Evolutionary conservation across 2,113 vertebrate species (phyloP).

Genomic region (Oreochromis tanganicae): DNA sequence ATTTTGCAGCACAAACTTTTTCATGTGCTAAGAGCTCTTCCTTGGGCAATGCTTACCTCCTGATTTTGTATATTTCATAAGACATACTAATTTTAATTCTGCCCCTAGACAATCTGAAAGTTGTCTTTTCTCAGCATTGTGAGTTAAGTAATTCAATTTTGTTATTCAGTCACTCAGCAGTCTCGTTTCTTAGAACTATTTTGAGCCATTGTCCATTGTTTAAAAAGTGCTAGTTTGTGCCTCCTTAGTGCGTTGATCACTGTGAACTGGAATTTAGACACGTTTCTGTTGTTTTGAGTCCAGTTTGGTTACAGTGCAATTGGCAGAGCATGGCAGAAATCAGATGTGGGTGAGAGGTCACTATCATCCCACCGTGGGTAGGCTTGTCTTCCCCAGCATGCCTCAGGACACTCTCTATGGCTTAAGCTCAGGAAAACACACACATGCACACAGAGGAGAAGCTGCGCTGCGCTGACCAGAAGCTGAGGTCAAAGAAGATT

Average conservation of each 20-base stretch:
- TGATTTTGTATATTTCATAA: not conserved
- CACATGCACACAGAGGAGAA: not conserved
- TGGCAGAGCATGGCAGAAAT: not conserved
- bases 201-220: not conserved
- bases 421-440: slow-evolving; percentile 16
- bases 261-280: slow-evolving; percentile 8
- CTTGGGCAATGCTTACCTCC: not conserved
- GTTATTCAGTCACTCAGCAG: not conserved
- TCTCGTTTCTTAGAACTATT: not conserved
- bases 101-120: not conserved
- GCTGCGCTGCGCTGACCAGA: not conserved
- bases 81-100: not conserved
- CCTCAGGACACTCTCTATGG: slow-evolving; percentile 15
- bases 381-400: slow-evolving; percentile 35
- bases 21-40: not conserved
- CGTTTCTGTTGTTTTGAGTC: slow-evolving; percentile 5
- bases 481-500: slow-evolving; percentile 21
- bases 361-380: slow-evolving; percentile 25
- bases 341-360: slow-evolving; percentile 44
- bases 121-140: not conserved
- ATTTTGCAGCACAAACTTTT: slow-evolving; percentile 1
- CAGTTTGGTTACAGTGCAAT: slow-evolving; percentile 1
- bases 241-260: not conserved
- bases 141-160: not conserved
- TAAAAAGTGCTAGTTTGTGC: not conserved